Percentiles rank a stretch among this genome's conserved stretches.
phyloP scores from a whole-genome alignment of 2,797 vertebrate genomes.

The Nasua narica region DNA sequence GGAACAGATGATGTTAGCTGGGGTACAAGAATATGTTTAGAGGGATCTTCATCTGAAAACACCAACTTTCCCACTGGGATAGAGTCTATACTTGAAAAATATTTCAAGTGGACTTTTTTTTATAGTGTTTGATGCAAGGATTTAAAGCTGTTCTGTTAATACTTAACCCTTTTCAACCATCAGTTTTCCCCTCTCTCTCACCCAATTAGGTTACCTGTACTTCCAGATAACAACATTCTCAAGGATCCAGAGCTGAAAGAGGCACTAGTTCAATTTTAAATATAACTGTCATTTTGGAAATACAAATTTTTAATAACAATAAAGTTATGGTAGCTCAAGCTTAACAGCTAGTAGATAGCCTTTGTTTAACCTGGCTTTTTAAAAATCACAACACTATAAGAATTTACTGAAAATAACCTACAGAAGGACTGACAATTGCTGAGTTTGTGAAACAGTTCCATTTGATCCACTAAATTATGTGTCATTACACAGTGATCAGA shows the following conservation, averaged over 20 bases:
- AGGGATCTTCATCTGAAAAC: not conserved
- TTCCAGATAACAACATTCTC: not conserved
- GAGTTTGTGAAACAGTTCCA: not conserved
- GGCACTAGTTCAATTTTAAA: not conserved
- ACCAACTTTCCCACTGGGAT: not conserved
- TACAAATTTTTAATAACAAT: not conserved
- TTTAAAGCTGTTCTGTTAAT: not conserved
- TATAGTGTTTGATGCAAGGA: not conserved
- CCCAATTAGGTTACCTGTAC: not conserved
- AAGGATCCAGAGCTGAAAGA: not conserved
- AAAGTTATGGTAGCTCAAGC: not conserved
- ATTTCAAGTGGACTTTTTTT: not conserved
- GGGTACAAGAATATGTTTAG: not conserved
- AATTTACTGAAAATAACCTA: not conserved
- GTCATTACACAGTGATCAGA: not conserved
- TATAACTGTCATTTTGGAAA: conserved; percentile 34
- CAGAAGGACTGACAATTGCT: not conserved
- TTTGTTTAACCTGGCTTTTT: conserved; percentile 21
- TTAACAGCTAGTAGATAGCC: not conserved
- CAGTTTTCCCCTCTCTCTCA: not conserved
- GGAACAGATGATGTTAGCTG: not conserved
- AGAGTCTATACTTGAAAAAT: not conserved
- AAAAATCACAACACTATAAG: not conserved
- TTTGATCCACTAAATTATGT: not conserved
- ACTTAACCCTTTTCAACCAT: not conserved